Evolutionary conservation across 2,888 invertebrate genomes (phyloP).

Genomic region (Desoria tigrina): DNA sequence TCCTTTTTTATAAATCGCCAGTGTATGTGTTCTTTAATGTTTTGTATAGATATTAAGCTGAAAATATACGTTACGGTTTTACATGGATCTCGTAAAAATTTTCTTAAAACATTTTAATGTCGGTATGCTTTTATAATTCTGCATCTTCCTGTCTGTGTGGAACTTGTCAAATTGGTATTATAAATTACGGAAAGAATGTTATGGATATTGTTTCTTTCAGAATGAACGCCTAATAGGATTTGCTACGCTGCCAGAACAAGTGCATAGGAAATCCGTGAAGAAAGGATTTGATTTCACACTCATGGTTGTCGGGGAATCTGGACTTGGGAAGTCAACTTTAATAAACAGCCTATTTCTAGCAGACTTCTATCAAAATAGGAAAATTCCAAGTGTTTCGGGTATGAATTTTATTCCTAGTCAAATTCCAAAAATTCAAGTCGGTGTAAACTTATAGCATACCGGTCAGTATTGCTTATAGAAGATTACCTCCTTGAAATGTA

Average conservation of each 20-base stretch:
- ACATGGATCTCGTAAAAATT: too few relatives aligned
- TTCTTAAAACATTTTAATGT: too few relatives aligned
- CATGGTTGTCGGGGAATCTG: slow-evolving; percentile 68
- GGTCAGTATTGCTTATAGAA: too few relatives aligned
- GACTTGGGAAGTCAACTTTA: slow-evolving; percentile 87
- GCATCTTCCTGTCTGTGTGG: too few relatives aligned
- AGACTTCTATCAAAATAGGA: slow-evolving; percentile 89
- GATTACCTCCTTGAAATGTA: not conserved
- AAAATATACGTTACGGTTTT: too few relatives aligned
- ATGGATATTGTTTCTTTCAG: slow-evolving; percentile 23
- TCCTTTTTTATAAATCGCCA: too few relatives aligned
- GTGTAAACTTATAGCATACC: too few relatives aligned
- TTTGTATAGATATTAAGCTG: too few relatives aligned
- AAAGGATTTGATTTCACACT: slow-evolving; percentile 97
- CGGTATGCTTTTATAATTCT: too few relatives aligned
- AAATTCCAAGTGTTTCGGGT: slow-evolving; percentile 51
- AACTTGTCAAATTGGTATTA: too few relatives aligned
- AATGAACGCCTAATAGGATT: slow-evolving; percentile 68
- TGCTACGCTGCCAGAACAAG: slow-evolving; percentile 94
- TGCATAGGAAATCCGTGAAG: slow-evolving; percentile 94
- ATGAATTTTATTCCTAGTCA: slow-evolving; percentile 3
- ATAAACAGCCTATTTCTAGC: slow-evolving; percentile 93
- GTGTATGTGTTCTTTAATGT: too few relatives aligned
- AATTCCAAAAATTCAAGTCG: too few relatives aligned
- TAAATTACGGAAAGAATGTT: not conserved